phyloP scores from a whole-genome alignment of 2,113 vertebrate species.

The Limnothrissa miodon region DNA sequence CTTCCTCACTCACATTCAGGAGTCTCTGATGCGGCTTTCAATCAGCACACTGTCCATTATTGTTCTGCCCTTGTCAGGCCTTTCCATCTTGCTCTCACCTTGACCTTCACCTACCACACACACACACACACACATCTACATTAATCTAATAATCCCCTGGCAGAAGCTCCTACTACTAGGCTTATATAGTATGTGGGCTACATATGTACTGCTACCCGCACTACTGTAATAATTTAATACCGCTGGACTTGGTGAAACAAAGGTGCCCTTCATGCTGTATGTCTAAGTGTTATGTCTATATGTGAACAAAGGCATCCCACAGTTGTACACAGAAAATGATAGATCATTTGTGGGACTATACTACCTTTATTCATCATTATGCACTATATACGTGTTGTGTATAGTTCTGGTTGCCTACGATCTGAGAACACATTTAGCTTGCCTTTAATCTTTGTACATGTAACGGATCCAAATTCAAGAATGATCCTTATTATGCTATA shows the following conservation, averaged over 20 bases:
- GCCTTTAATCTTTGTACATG: background rate
- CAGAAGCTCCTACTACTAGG: background rate
- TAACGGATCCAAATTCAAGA: too few species aligned
- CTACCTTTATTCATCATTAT: background rate
- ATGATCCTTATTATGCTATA: too few species aligned
- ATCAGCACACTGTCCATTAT: background rate
- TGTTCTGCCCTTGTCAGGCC: background rate
- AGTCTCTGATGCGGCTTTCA: background rate
- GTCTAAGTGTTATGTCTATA: too few species aligned
- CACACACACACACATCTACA: background rate
- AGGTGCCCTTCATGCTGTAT: background rate
- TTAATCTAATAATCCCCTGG: background rate
- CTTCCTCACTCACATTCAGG: background rate
- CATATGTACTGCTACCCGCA: background rate
- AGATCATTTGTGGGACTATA: too few species aligned
- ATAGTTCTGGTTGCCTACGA: background rate
- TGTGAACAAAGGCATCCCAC: too few species aligned
- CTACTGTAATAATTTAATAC: background rate
- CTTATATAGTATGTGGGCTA: background rate
- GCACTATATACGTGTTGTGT: background rate
- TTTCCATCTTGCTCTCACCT: background rate
- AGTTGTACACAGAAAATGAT: too few species aligned
- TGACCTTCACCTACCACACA: background rate
- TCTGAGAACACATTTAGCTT: background rate
- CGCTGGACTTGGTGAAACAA: background rate